These are phyloP conservation scores for Thereva unica DNA, from an alignment of 2,888 invertebrate genomes.

Conservation along the genomic window DNA sequence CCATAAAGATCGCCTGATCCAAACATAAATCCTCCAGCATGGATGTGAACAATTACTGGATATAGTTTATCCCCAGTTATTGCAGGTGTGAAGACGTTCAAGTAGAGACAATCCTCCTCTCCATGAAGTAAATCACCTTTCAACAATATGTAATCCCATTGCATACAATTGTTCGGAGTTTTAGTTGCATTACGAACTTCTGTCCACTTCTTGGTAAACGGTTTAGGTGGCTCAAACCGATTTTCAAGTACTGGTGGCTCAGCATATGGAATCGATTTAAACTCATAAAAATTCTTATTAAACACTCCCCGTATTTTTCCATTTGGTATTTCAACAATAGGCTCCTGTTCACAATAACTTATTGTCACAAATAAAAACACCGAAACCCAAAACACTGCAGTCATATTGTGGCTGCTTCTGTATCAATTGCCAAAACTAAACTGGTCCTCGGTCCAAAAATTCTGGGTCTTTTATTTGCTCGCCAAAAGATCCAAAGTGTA, in stretches of 20 bases:
- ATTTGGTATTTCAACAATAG: too few species aligned
- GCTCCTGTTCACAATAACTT: too few species aligned
- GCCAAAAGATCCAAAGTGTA: too few species aligned
- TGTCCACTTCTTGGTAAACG: slow-evolving; percentile 46
- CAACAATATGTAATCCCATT: slow-evolving; percentile 60
- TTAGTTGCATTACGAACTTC: slow-evolving; percentile 61
- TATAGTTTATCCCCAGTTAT: slow-evolving; percentile 60
- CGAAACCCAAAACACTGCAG: too few species aligned
- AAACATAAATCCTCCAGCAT: slow-evolving; percentile 73
- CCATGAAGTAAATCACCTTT: slow-evolving; percentile 57
- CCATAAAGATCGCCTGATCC: slow-evolving; percentile 62
- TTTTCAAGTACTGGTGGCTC: slow-evolving; percentile 66
- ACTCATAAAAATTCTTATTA: too few species aligned
- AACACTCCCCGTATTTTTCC: too few species aligned
- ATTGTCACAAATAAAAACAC: too few species aligned
- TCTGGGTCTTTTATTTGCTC: too few species aligned
- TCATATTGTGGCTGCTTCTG: too few species aligned
- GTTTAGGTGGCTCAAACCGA: slow-evolving; percentile 61
- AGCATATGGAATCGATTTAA: too few species aligned
- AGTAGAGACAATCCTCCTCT: slow-evolving; percentile 69
- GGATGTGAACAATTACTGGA: slow-evolving; percentile 69
- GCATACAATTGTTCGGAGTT: slow-evolving; percentile 65
- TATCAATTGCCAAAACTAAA: too few species aligned
- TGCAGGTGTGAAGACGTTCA: slow-evolving; percentile 55
- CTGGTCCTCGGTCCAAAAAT: too few species aligned